These are phyloP conservation scores for Hydractinia echinata DNA, from an alignment of 30 jellyfish, hydroid and myxozoan genomes.

Conservation along the genomic window DNA sequence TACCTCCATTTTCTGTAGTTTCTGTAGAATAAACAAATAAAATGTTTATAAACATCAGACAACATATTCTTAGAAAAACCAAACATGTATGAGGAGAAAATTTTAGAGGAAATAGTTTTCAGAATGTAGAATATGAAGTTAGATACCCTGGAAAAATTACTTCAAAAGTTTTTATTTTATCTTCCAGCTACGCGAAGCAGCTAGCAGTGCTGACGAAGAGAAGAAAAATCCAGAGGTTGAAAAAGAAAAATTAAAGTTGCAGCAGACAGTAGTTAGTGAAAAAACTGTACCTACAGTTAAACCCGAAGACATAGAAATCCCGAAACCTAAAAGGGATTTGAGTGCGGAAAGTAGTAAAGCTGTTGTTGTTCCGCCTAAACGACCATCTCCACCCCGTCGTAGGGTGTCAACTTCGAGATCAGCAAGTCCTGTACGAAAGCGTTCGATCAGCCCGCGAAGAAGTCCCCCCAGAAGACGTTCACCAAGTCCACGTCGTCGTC, in stretches of 20 bases:
- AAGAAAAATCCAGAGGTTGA: slow-evolving; percentile 11
- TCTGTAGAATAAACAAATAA: too few species aligned
- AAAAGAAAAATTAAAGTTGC: slow-evolving; percentile 26
- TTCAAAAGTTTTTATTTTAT: background rate
- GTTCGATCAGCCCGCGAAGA: slow-evolving; percentile 27
- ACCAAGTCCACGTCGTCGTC: slow-evolving; percentile 37
- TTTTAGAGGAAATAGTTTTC: too few species aligned
- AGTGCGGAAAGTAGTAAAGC: slow-evolving; percentile 24
- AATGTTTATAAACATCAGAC: too few species aligned
- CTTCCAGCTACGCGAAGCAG: slow-evolving; percentile 31
- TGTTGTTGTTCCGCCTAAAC: slow-evolving; percentile 18
- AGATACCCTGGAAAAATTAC: too few species aligned
- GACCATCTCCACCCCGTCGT: slow-evolving; percentile 35
- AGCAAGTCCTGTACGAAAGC: slow-evolving; percentile 16
- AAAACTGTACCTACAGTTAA: background rate
- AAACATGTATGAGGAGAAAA: too few species aligned
- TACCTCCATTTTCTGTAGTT: too few species aligned
- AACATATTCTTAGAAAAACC: too few species aligned
- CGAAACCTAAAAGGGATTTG: background rate
- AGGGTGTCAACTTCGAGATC: slow-evolving; percentile 23
- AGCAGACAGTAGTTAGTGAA: background rate
- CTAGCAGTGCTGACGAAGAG: slow-evolving; percentile 1
- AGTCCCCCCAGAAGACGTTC: slow-evolving; percentile 20
- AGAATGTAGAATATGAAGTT: too few species aligned
- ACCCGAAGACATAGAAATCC: background rate